These are phyloP conservation scores for Spea hammondii DNA, from an alignment of 2,797 vertebrate genomes.

Conservation along the genomic window DNA sequence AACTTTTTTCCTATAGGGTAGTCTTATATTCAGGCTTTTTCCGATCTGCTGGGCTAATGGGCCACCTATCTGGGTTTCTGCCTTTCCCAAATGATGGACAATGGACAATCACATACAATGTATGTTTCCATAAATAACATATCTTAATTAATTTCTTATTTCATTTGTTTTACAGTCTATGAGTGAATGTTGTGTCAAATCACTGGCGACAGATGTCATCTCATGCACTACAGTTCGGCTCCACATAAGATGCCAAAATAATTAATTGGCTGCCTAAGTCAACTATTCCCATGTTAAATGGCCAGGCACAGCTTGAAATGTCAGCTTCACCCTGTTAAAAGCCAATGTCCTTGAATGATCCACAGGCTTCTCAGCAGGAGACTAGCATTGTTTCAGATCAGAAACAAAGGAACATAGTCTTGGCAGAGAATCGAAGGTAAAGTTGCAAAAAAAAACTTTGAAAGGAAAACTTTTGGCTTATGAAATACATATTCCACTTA, in stretches of 20 bases:
- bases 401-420: constrained; percentile 7
- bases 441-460: constrained; percentile 8
- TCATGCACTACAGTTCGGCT: too few relatives aligned
- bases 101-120: too few relatives aligned
- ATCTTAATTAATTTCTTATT: too few relatives aligned
- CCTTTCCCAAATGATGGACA: too few relatives aligned
- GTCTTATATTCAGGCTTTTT: too few relatives aligned
- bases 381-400: background rate
- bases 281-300: constrained; percentile 2
- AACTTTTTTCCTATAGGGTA: too few relatives aligned
- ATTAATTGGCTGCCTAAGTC: background rate
- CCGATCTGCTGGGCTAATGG: too few relatives aligned
- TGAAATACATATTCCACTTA: background rate
- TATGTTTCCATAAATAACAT: too few relatives aligned
- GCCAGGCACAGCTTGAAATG: background rate
- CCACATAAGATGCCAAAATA: background rate
- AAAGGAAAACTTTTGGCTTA: constrained; percentile 3
- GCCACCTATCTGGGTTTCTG: too few relatives aligned
- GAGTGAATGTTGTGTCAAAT: too few relatives aligned
- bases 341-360: constrained; percentile 39
- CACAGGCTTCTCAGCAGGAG: constrained; percentile 2
- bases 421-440: constrained; percentile 3
- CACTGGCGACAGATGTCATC: too few relatives aligned
- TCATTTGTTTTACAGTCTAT: too few relatives aligned
- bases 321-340: constrained; percentile 12